Evolutionary conservation across 2,797 vertebrate species (phyloP).

Genomic region (Sebastes iracundus): DNA sequence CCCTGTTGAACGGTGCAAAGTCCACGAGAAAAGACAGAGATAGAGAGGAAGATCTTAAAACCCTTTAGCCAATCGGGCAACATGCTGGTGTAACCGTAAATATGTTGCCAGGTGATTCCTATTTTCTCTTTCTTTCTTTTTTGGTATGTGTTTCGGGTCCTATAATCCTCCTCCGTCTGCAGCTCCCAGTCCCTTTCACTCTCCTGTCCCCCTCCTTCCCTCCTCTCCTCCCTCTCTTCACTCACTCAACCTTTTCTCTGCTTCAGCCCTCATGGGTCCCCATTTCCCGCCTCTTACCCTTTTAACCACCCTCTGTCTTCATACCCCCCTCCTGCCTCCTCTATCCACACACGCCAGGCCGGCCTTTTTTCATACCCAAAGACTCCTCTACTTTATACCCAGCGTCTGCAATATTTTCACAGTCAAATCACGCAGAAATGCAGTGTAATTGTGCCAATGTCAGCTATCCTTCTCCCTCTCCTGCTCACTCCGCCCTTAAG

Average conservation of each 20-base stretch:
- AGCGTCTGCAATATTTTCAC: conserved; percentile 55
- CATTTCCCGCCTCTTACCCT: conserved; percentile 66
- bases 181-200: conserved; percentile 41
- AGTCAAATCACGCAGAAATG: conserved; percentile 81
- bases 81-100: conserved; percentile 49
- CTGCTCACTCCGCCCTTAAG: conserved; percentile 41
- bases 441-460: conserved; percentile 73
- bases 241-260: conserved; percentile 59
- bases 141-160: conserved; percentile 30
- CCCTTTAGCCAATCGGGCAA: conserved; percentile 26
- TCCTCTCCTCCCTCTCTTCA: conserved; percentile 23
- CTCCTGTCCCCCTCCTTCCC: conserved; percentile 31
- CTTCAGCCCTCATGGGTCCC: conserved; percentile 56
- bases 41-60: conserved; percentile 21
- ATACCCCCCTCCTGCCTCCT: conserved; percentile 17
- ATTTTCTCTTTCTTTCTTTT: conserved; percentile 19
- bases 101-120: conserved; percentile 62
- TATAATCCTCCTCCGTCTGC: conserved; percentile 39
- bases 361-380: conserved; percentile 15
- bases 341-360: conserved; percentile 18
- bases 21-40: conserved; percentile 1
- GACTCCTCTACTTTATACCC: conserved; percentile 30
- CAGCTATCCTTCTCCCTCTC: conserved; percentile 53
- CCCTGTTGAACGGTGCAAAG: conserved; percentile 28
- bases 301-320: conserved; percentile 59